Base-by-base conservation (phyloP, 1,140 invertebrate species). In the Laupala kohalensis region DNA sequence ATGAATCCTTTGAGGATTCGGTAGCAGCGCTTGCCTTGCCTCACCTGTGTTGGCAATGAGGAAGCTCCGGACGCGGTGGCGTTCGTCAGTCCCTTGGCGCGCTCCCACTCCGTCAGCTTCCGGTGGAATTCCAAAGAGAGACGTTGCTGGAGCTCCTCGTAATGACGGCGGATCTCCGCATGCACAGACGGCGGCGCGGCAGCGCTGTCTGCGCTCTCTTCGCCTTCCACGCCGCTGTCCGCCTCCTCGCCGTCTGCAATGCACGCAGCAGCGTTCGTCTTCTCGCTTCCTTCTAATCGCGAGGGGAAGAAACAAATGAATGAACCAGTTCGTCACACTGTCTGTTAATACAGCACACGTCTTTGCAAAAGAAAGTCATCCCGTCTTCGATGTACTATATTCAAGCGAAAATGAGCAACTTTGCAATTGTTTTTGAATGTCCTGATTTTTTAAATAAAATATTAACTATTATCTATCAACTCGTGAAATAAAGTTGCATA, bases 71-170 rank as follows among this genome's bases (percentile, higher is more conserved):
- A 73, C 4, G 64, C 70, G 12, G 75, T 69, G 6, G 76, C 76
- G 26, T 75, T 75, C 28, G 79, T n/a, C n/a, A n/a, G n/a, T n/a
- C n/a, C 75, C 72, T 85, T 86, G 6, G 85, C 77, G 66, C 81
- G 80, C 74, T 92, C 89, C 88, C 90, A 92, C 79, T 92, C 90
- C 72, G 84, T 78, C 19, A 91, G 80, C 78, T 91, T 91, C 62
- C 84, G 81, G 65, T 87, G 86, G 78, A 92, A 92, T 76, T 92
- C 90, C 37, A 85, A 81, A 72, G 87, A 88, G 19, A 92, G 79
- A 77, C 88, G 88, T 71, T 86, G 83, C 76, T 90, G 86, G 19
- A 92, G 78, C 73, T 88, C 84, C 70, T 84, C 84, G 76, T 88
- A 88, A 75, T 85, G 87, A 73, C 79, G 80, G 77, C 84, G 83